Base-by-base conservation (phyloP, 2,888 invertebrate genomes). In the Steinernema scapterisci region DNA sequence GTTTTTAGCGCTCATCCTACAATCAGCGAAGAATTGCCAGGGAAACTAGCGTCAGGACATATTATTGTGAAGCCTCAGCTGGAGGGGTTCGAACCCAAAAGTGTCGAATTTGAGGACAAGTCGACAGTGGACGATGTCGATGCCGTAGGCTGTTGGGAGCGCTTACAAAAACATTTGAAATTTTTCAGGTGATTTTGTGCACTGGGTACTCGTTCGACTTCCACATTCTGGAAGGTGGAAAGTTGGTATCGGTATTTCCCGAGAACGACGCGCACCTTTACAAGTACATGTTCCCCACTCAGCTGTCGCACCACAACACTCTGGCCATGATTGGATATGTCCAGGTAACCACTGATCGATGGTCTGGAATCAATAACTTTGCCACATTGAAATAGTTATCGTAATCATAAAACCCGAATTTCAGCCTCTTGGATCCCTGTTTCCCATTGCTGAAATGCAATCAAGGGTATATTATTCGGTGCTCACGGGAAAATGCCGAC, bases 21-120 rank as follows among this genome's bases (percentile, higher is more conserved):
- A 1, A 77, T 90, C 73, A 88, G 88, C 75, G 89, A 89, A 77
- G 88, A 89, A 38, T 83, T 89, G 7, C 88, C 89, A 0, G 85
- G 87, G 72, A 84, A 89, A 43, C 87, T 89, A 48, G 84, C 88
- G 78, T 85, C 82, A 13, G 82, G 82, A 3, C 73, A 72, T 11
- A 48, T 81, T 21, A 51, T 72, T 27, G 52, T 81, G 25, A 71
- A 77, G 63, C 73, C 75, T n/a, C 70, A 83, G 70, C 79, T 86
- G 70, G 75, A 80, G 48, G 76, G 78, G 23, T 84, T 86, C 77
- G 79, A 80, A 13, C 81, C 80, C 19, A 75, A 73, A 48, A 74
- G 79, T 27, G 63, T 86, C 16, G 80, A 80, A 70, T 84, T 86
- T 70, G 78, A 75, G n/a, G 84, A 84, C 73, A 78, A 80, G 31